phyloP scores from a whole-genome alignment of 2,797 vertebrate species.

The Saxicola maurus region DNA sequence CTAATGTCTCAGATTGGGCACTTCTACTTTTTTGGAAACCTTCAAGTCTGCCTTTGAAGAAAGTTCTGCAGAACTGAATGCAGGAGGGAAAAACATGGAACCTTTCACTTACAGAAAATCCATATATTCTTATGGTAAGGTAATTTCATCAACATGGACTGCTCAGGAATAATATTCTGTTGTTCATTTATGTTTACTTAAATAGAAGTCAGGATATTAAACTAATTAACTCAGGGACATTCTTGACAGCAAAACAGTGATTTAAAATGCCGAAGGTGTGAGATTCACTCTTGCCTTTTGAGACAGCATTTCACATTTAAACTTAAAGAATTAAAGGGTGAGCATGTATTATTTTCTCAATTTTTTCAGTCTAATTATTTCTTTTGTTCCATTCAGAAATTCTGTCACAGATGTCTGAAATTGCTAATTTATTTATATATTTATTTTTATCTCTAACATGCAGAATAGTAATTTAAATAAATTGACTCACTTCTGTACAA shows the following conservation, averaged over 20 bases:
- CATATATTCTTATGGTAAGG: neutral
- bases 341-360: slow-evolving; percentile 48
- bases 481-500: slow-evolving; percentile 54
- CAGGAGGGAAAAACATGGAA: neutral
- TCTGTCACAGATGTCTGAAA: slow-evolving; percentile 67
- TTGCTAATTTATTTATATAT: slow-evolving; percentile 67
- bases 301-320: slow-evolving; percentile 60
- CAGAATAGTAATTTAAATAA: slow-evolving; percentile 77
- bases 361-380: slow-evolving; percentile 60
- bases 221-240: neutral
- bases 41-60: neutral
- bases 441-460: slow-evolving; percentile 72
- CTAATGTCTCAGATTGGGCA: neutral
- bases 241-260: slow-evolving; percentile 44
- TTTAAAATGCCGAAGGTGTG: slow-evolving; percentile 56
- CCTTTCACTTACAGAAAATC: neutral
- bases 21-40: neutral
- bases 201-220: neutral
- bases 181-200: neutral
- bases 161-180: neutral
- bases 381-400: slow-evolving; percentile 60
- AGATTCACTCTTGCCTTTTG: slow-evolving; percentile 57
- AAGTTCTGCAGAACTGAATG: neutral
- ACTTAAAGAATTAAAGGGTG: slow-evolving; percentile 65
- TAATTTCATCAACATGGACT: neutral